Percentiles rank a stretch among this genome's conserved stretches.
Evolutionary conservation across 2,888 invertebrate species (phyloP).

Genomic region (Ornithoptera priamus): DNA sequence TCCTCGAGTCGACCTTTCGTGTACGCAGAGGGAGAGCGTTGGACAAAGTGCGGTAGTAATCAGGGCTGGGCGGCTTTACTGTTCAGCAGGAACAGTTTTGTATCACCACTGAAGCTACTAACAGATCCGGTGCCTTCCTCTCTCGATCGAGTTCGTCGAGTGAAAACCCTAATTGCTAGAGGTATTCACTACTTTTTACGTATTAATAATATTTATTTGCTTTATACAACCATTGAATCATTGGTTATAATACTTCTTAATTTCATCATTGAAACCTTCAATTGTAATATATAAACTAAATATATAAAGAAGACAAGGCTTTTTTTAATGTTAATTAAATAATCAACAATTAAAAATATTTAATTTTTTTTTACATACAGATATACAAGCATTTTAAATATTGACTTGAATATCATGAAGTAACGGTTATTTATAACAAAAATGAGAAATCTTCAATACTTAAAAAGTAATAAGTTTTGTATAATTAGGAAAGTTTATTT

Average conservation of each 20-base stretch:
- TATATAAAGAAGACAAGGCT: too few species aligned
- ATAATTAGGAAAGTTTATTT: too few species aligned
- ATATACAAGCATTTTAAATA: too few species aligned
- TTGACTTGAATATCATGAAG: too few species aligned
- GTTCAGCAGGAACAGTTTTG: conserved; percentile 54
- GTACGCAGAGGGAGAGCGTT: conserved; percentile 58
- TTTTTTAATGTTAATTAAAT: too few species aligned
- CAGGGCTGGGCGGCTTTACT: conserved; percentile 64
- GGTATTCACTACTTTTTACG: conserved; percentile 48
- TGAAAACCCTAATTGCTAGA: conserved; percentile 67
- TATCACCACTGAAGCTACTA: conserved; percentile 60
- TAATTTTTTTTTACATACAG: too few species aligned
- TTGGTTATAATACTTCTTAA: not conserved
- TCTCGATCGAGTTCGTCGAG: conserved; percentile 63
- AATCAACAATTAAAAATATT: too few species aligned
- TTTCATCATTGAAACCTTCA: not conserved
- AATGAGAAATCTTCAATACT: too few species aligned
- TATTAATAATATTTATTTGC: not conserved
- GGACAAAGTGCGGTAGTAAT: conserved; percentile 43
- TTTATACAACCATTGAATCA: not conserved
- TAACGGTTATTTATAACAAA: too few species aligned
- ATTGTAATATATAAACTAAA: too few species aligned
- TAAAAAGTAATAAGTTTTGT: too few species aligned
- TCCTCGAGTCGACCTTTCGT: conserved; percentile 67
- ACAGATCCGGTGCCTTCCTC: conserved; percentile 70